These are phyloP conservation scores for Orthonevra nobilis DNA, from an alignment of 2,888 invertebrate species.

Conservation along the genomic window DNA sequence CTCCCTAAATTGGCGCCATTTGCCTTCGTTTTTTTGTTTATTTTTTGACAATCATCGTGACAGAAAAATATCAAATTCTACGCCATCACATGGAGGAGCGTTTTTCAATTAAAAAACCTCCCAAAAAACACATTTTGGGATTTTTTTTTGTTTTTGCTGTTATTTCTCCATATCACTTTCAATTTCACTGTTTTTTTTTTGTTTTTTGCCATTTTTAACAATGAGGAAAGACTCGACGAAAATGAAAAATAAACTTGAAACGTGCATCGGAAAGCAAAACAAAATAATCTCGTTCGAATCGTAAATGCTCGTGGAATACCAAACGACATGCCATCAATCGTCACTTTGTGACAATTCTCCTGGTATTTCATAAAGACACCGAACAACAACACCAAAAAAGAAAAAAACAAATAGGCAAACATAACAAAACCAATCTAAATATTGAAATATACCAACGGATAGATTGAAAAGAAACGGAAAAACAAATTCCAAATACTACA, in stretches of 20 bases:
- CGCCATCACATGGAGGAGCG: too few relatives aligned
- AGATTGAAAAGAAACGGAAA: slow-evolving; percentile 1
- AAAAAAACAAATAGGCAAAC: slow-evolving; percentile 61
- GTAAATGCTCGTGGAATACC: slow-evolving; percentile 58
- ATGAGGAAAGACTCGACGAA: slow-evolving; percentile 43
- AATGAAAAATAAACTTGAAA: slow-evolving; percentile 56
- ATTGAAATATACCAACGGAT: slow-evolving; percentile 53
- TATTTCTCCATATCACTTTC: slow-evolving; percentile 23
- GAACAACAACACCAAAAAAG: not conserved
- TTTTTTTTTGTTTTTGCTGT: too few relatives aligned
- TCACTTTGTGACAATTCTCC: slow-evolving; percentile 69
- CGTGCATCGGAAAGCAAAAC: slow-evolving; percentile 54
- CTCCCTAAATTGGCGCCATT: too few relatives aligned
- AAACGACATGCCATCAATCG: slow-evolving; percentile 68
- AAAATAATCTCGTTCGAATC: slow-evolving; percentile 48
- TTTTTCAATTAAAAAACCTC: not conserved
- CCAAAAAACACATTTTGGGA: not conserved
- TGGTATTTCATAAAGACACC: slow-evolving; percentile 55
- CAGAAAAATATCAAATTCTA: too few relatives aligned
- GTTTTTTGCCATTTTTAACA: not conserved
- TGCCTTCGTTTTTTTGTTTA: too few relatives aligned
- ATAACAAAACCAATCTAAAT: slow-evolving; percentile 65
- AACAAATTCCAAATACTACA: slow-evolving; percentile 4
- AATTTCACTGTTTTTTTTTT: slow-evolving; percentile 16
- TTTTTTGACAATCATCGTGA: too few relatives aligned